Conservation (phyloP, 2,797 vertebrate genomes). For the Gymnopithys bicolor region DNA sequence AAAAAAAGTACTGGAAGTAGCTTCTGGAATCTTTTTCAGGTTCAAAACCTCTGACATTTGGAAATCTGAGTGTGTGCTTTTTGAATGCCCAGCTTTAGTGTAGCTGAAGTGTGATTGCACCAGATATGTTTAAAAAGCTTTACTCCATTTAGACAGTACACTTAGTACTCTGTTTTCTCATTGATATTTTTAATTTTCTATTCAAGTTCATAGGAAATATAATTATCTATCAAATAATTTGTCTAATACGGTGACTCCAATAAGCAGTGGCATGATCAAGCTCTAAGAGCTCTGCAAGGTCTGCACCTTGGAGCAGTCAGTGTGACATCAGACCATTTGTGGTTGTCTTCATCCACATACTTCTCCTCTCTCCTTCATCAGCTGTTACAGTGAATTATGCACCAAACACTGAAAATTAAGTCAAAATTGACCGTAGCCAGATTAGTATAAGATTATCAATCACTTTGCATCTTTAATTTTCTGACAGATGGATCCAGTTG, state of each 20-base stretch:
- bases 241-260: neutral
- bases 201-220: neutral
- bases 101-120: neutral
- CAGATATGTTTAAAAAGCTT: neutral
- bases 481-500: accelerated
- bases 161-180: neutral
- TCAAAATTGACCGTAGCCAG: neutral
- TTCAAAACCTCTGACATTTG: neutral
- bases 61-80: neutral
- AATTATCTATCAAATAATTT: neutral
- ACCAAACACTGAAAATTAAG: neutral
- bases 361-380: neutral
- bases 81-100: neutral
- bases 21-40: neutral
- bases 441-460: neutral
- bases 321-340: neutral
- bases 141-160: neutral
- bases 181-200: neutral
- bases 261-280: neutral
- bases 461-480: neutral
- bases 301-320: neutral
- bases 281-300: neutral
- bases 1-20: neutral
- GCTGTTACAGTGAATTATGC: neutral
- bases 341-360: neutral